These are phyloP conservation scores for Bufo gargarizans DNA, from an alignment of 2,113 vertebrate genomes.

Conservation along the genomic window DNA sequence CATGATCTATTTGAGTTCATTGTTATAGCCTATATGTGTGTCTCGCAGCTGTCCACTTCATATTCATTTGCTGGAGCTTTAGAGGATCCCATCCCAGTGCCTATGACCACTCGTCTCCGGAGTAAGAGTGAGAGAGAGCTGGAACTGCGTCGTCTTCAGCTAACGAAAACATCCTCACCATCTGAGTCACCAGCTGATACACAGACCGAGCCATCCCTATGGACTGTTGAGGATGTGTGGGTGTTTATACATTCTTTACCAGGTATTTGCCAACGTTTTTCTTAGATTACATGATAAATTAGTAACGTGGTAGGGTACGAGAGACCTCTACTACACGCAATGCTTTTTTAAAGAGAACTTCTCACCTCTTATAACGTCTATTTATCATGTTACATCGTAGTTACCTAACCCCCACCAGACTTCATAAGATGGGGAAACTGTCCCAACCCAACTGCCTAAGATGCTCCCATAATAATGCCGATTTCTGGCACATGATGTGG, in stretches of 20 bases:
- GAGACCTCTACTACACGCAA: too few species aligned
- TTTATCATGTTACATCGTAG: too few species aligned
- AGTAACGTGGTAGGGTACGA: too few species aligned
- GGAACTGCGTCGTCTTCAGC: slow-evolving; percentile 76
- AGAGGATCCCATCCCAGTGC: slow-evolving; percentile 74
- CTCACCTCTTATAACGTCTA: too few species aligned
- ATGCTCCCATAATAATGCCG: too few species aligned
- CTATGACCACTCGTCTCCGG: slow-evolving; percentile 85
- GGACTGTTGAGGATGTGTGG: slow-evolving; percentile 96
- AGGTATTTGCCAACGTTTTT: slow-evolving; percentile 72
- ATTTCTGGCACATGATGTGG: too few species aligned
- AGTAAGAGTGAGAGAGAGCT: slow-evolving; percentile 79
- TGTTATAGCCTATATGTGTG: slow-evolving; percentile 63
- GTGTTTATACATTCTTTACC: slow-evolving; percentile 92
- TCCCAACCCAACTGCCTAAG: too few species aligned
- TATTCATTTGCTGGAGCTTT: slow-evolving; percentile 78
- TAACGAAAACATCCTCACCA: slow-evolving; percentile 78
- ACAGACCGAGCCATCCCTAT: slow-evolving; percentile 83
- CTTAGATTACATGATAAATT: not conserved
- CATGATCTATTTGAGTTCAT: slow-evolving; percentile 66
- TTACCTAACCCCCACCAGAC: too few species aligned
- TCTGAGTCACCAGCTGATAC: slow-evolving; percentile 75
- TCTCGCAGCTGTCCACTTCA: slow-evolving; percentile 76
- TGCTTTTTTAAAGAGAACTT: too few species aligned
- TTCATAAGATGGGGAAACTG: too few species aligned